Evolutionary conservation across 2,797 vertebrate genomes (phyloP).

Genomic region (Galaxias olidus): DNA sequence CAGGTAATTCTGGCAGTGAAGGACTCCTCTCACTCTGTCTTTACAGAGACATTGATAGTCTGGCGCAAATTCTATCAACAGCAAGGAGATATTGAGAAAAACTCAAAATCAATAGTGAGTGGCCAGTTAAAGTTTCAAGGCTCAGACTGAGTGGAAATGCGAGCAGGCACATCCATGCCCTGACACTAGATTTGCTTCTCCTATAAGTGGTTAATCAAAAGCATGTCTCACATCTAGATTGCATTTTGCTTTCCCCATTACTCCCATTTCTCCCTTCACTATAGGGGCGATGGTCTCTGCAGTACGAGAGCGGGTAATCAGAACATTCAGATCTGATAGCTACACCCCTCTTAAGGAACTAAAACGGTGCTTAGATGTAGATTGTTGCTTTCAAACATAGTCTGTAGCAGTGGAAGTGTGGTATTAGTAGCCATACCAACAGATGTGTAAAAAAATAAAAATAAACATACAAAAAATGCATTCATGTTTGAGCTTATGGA

Average conservation of each 20-base stretch:
- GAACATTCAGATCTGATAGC: constrained; percentile 55
- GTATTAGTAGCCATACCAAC: background rate
- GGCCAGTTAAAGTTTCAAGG: constrained; percentile 80
- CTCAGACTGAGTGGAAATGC: constrained; percentile 79
- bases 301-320: constrained; percentile 53
- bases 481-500: background rate
- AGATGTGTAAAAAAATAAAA: background rate
- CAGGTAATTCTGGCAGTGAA: constrained; percentile 31
- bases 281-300: constrained; percentile 49
- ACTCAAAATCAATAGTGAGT: constrained; percentile 69
- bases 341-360: constrained; percentile 33
- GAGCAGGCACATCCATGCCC: constrained; percentile 59
- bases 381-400: constrained; percentile 41
- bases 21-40: constrained; percentile 45
- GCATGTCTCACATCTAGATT: constrained; percentile 66
- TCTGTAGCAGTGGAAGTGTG: background rate
- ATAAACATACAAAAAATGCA: background rate
- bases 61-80: constrained; percentile 66
- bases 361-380: constrained; percentile 36
- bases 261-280: constrained; percentile 45
- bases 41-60: constrained; percentile 66
- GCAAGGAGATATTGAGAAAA: constrained; percentile 72
- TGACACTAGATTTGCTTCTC: constrained; percentile 48
- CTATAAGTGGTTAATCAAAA: constrained; percentile 69
- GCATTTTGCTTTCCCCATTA: constrained; percentile 66